Conservation (phyloP, 2,888 invertebrate genomes). For the Drosophila lutescens region DNA sequence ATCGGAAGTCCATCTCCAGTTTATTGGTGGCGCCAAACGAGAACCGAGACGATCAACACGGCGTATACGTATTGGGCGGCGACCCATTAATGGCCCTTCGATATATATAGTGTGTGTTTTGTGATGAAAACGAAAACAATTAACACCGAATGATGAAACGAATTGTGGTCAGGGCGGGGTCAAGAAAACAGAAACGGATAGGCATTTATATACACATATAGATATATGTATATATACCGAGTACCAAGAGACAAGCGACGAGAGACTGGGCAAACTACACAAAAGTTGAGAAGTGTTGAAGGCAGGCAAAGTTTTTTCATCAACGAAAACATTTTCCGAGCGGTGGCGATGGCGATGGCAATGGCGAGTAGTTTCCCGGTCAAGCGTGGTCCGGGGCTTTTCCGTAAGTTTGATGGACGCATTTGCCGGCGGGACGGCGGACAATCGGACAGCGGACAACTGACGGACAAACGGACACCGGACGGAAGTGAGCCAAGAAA, state of each 20-base stretch:
- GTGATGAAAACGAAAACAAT: conserved; percentile 78
- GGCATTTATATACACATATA: conserved; percentile 29
- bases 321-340: conserved; percentile 76
- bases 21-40: conserved; percentile 72
- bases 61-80: conserved; percentile 55
- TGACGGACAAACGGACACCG: conserved; percentile 5
- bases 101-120: conserved; percentile 56
- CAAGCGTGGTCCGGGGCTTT: conserved; percentile 57
- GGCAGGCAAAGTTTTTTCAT: conserved; percentile 76
- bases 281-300: conserved; percentile 78
- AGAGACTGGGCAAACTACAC: conserved; percentile 57
- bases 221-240: not conserved
- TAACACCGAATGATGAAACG: conserved; percentile 77
- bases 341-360: conserved; percentile 42
- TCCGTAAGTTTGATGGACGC: conserved; percentile 62
- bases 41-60: conserved; percentile 36
- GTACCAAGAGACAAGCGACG: conserved; percentile 14
- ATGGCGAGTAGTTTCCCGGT: conserved; percentile 69
- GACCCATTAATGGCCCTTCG: conserved; percentile 72
- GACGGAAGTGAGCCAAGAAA: conserved; percentile 68
- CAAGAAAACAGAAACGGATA: conserved; percentile 28
- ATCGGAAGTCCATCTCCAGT: conserved; percentile 77
- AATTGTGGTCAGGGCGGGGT: conserved; percentile 50
- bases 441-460: conserved; percentile 3
- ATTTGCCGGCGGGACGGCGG: conserved; percentile 36